Percentiles rank a stretch among this genome's conserved stretches.
Conservation (phyloP, 2,113 vertebrate species). For the Notarius quadriscutis region DNA sequence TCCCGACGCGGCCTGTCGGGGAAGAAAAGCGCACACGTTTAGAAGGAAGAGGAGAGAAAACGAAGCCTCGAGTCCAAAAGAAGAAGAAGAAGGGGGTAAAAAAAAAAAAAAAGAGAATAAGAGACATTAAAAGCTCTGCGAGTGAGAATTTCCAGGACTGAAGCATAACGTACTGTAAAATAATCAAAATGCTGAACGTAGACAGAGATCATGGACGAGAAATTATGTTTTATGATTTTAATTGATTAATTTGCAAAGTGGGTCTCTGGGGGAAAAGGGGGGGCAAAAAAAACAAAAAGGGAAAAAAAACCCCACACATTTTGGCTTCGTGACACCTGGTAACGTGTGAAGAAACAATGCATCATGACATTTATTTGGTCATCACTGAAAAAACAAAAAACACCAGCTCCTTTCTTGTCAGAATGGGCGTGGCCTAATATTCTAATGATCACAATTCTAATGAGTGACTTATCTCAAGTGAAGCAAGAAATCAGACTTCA, state of each 20-base stretch:
- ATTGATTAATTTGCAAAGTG: not conserved
- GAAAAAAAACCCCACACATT: no score
- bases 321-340: not conserved
- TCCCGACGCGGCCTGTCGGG: slow-evolving; percentile 37
- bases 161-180: not conserved
- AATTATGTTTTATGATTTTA: not conserved
- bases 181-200: not conserved
- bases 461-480: not conserved
- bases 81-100: not conserved
- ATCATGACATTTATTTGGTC: not conserved
- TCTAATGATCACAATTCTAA: not conserved
- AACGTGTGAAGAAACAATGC: not conserved
- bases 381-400: no score
- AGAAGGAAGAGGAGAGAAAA: slow-evolving; percentile 12
- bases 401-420: not conserved
- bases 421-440: not conserved
- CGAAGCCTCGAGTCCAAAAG: not conserved
- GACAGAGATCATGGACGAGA: not conserved
- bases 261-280: not conserved
- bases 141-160: not conserved
- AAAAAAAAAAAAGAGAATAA: not conserved
- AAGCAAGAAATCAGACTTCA: not conserved
- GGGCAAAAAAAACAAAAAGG: no score
- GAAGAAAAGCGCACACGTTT: slow-evolving; percentile 23
- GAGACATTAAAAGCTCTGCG: not conserved